Percentiles rank a stretch among this genome's conserved stretches.
Evolutionary conservation across 2,888 invertebrate genomes (phyloP).

Genomic region (Brachypterus glaber): DNA sequence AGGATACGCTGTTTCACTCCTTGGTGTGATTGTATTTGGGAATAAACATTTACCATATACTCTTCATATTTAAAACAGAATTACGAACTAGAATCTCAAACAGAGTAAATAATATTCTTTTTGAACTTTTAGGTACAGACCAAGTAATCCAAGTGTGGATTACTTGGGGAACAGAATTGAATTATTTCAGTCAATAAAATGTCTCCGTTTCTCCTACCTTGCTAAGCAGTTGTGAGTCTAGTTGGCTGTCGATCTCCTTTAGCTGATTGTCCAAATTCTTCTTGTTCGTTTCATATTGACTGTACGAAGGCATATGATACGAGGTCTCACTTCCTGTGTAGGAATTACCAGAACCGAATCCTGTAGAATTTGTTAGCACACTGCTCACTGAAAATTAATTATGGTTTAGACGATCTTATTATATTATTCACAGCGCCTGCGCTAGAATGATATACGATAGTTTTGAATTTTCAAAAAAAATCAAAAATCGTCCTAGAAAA

Average conservation of each 20-base stretch:
- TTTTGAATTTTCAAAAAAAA: no score
- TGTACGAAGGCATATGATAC: constrained; percentile 42
- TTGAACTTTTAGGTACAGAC: constrained; percentile 13
- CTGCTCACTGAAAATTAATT: constrained; percentile 50
- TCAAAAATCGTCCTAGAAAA: background rate
- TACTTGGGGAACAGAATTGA: no score
- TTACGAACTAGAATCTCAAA: no score
- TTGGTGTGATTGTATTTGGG: no score
- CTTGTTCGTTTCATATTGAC: constrained; percentile 47
- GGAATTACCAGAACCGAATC: constrained; percentile 48
- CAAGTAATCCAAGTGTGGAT: constrained; percentile 12
- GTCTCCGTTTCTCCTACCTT: constrained; percentile 44
- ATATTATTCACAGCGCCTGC: no score
- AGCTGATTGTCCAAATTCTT: constrained; percentile 70
- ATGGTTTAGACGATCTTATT: no score
- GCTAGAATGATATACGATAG: no score
- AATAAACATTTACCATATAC: no score
- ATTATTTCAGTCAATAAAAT: constrained; percentile 36
- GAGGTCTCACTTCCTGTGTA: constrained; percentile 48
- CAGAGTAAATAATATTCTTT: no score
- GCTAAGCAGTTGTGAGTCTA: constrained; percentile 60
- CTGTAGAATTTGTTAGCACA: constrained; percentile 48
- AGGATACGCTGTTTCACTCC: no score
- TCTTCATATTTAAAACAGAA: no score
- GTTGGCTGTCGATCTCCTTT: constrained; percentile 71